Percentiles rank a stretch among this genome's conserved stretches.
phyloP scores from a whole-genome alignment of 2,113 vertebrate genomes.

The Genyomyrus donnyi region DNA sequence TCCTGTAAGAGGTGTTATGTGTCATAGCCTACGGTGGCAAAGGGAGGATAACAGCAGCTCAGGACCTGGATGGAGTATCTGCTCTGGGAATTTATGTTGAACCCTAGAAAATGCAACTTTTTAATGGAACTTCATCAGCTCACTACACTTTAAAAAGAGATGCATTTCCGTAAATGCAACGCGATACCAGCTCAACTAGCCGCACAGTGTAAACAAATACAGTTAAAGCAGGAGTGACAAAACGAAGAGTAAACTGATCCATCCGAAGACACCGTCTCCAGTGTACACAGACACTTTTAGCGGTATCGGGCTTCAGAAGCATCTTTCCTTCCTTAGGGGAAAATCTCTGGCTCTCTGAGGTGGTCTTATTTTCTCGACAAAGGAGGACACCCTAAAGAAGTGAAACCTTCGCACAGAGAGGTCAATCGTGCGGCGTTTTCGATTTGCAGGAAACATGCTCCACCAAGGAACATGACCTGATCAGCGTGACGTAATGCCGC shows the following conservation, averaged over 20 bases:
- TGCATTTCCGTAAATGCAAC: neutral
- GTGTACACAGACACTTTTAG: neutral
- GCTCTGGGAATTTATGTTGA: neutral
- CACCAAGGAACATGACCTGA: neutral
- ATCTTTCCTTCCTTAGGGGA: conserved; percentile 31
- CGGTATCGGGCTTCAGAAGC: conserved; percentile 15
- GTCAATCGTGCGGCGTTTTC: neutral
- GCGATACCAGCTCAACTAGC: neutral
- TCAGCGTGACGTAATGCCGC: neutral
- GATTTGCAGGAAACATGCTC: neutral
- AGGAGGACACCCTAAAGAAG: neutral
- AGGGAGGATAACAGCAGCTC: neutral
- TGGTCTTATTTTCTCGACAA: conserved; percentile 29
- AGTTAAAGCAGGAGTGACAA: neutral
- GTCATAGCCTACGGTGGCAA: neutral
- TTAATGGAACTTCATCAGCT: neutral
- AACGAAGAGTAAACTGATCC: neutral
- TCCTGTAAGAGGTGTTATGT: neutral
- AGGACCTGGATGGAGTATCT: neutral
- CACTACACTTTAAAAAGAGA: neutral
- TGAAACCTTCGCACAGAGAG: neutral
- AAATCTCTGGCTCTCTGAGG: conserved; percentile 7
- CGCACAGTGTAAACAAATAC: neutral
- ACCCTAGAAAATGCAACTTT: neutral
- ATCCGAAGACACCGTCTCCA: neutral